Percentiles rank a stretch among this genome's conserved stretches.
Conservation (phyloP, 2,888 invertebrate genomes). For the Conops quadrifasciatus region DNA sequence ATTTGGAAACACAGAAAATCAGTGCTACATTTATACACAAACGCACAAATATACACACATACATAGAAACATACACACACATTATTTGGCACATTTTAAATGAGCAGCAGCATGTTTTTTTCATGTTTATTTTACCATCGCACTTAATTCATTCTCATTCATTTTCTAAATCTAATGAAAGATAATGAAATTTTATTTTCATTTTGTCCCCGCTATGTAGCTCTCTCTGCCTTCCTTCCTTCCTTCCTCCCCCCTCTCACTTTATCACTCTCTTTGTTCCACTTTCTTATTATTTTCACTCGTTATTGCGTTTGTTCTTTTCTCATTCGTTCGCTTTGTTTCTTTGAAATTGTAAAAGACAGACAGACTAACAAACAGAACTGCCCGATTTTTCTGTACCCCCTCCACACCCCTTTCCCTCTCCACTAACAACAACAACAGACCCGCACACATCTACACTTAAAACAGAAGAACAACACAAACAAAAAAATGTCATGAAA, state of each 20-base stretch:
- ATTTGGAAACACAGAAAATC: neutral
- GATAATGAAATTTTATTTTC: slow-evolving; percentile 56
- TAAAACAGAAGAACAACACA: neutral
- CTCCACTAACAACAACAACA: too few relatives aligned
- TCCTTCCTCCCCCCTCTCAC: neutral
- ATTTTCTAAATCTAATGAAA: slow-evolving; percentile 57
- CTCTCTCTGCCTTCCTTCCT: neutral
- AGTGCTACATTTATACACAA: neutral
- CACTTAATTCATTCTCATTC: slow-evolving; percentile 10
- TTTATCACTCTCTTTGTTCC: neutral
- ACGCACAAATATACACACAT: neutral
- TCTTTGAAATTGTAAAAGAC: slow-evolving; percentile 15
- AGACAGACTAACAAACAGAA: neutral
- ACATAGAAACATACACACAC: slow-evolving; percentile 2
- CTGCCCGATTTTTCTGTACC: too few relatives aligned
- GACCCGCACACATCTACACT: neutral
- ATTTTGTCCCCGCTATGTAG: slow-evolving; percentile 36
- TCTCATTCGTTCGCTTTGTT: slow-evolving; percentile 12
- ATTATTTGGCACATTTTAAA: neutral
- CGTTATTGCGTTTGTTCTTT: too few relatives aligned
- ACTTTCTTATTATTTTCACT: neutral
- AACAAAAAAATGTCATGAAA: neutral
- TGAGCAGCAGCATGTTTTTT: slow-evolving; percentile 1
- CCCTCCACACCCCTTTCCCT: too few relatives aligned
- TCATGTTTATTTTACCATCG: neutral